A percentile compares a stretch with the other conserved stretches of the same genome.
These are phyloP conservation scores for Candidula unifasciata DNA, from an alignment of 2,888 invertebrate genomes.

Conservation along the genomic window DNA sequence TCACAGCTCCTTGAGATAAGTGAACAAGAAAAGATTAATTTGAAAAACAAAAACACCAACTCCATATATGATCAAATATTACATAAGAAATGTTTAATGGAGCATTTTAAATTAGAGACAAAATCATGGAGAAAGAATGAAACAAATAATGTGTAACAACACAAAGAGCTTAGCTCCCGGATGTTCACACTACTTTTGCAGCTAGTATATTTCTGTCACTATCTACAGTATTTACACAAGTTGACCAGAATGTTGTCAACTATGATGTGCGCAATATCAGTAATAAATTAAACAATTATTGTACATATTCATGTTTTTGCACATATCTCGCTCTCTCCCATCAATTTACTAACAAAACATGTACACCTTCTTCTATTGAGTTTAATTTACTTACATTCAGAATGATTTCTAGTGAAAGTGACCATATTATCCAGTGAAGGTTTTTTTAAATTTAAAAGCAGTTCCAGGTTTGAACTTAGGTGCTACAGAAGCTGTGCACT, in stretches of 20 bases:
- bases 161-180: background rate
- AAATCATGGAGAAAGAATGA: too few species aligned
- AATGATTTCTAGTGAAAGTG: background rate
- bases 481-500: too few species aligned
- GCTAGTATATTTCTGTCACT: background rate
- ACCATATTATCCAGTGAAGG: too few species aligned
- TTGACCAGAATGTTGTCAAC: background rate
- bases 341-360: background rate
- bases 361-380: background rate
- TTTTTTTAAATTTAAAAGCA: too few species aligned
- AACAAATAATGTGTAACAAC: conserved; percentile 10
- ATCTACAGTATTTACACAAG: conserved; percentile 31
- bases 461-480: too few species aligned
- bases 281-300: conserved; percentile 5
- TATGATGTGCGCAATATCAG: background rate
- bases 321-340: background rate
- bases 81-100: too few species aligned
- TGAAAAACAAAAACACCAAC: too few species aligned
- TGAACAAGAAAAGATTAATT: too few species aligned
- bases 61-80: too few species aligned
- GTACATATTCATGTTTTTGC: background rate
- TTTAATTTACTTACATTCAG: conserved; percentile 7
- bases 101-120: too few species aligned
- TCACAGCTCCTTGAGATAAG: too few species aligned
- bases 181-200: conserved; percentile 12